Evolutionary conservation across 2,797 vertebrate genomes (phyloP).

Genomic region (Tapirus indicus): DNA sequence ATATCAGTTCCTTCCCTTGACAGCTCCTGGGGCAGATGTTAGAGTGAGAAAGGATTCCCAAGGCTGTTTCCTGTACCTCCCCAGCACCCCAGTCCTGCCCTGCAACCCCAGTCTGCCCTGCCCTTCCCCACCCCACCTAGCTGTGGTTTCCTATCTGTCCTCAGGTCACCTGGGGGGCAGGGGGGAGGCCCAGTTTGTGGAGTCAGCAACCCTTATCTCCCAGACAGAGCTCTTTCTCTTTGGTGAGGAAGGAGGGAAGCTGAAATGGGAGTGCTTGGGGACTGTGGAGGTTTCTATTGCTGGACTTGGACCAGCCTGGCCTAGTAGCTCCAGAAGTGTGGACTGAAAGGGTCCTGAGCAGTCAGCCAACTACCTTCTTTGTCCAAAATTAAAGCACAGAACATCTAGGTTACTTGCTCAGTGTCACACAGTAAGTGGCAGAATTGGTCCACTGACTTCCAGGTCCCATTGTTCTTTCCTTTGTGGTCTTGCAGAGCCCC

Average conservation of each 20-base stretch:
- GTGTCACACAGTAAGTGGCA: not conserved
- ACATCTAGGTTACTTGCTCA: not conserved
- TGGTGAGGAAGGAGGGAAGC: slow-evolving; percentile 52
- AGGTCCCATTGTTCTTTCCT: not conserved
- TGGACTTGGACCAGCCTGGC: slow-evolving; percentile 14
- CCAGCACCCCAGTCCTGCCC: not conserved
- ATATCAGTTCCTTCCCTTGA: not conserved
- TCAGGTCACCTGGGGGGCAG: slow-evolving; percentile 26
- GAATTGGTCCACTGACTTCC: not conserved
- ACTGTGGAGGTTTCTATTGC: not conserved
- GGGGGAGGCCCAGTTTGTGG: slow-evolving; percentile 35
- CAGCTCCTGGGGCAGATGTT: not conserved
- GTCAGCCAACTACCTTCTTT: not conserved
- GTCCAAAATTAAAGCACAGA: slow-evolving; percentile 10
- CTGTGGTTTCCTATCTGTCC: slow-evolving; percentile 63
- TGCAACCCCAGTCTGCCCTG: not conserved
- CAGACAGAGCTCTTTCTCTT: slow-evolving; percentile 66
- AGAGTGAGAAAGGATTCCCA: not conserved
- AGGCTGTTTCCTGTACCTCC: not conserved
- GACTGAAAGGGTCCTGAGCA: not conserved
- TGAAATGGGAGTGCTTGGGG: not conserved
- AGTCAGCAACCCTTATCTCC: slow-evolving; percentile 82
- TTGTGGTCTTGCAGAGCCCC: not conserved
- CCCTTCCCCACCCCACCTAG: not conserved
- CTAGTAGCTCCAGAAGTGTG: not conserved